A percentile compares a stretch with the other conserved stretches of the same genome.
phyloP scores from a whole-genome alignment of 2,113 vertebrate species.

The Physeter macrocephalus region DNA sequence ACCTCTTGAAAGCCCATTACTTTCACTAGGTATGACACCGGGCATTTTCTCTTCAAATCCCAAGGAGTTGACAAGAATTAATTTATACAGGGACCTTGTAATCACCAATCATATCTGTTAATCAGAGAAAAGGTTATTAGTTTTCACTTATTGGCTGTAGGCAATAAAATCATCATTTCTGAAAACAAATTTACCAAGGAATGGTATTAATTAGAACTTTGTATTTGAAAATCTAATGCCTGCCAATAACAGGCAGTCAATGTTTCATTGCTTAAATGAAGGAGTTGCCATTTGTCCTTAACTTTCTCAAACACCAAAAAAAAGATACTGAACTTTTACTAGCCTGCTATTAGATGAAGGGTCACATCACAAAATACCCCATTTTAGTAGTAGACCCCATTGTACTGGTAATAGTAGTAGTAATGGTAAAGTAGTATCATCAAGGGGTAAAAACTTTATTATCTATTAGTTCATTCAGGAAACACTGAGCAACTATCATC shows the following conservation, averaged over 20 bases:
- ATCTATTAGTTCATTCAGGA: not conserved
- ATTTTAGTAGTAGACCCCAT: not conserved
- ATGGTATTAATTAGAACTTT: not conserved
- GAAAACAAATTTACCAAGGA: slow-evolving; percentile 1
- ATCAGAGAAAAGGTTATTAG: slow-evolving; percentile 52
- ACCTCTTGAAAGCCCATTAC: slow-evolving; percentile 77
- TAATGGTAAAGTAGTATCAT: not conserved
- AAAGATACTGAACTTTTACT: not conserved
- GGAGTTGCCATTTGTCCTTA: not conserved
- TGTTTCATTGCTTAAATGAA: slow-evolving; percentile 24
- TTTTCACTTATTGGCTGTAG: not conserved
- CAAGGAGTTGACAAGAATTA: slow-evolving; percentile 43
- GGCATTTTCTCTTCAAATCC: slow-evolving; percentile 85
- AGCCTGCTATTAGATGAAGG: not conserved
- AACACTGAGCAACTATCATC: not conserved
- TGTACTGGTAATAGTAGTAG: no score
- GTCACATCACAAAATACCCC: not conserved
- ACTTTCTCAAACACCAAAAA: not conserved
- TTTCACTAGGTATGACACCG: slow-evolving; percentile 87
- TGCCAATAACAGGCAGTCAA: not conserved
- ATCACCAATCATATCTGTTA: slow-evolving; percentile 69
- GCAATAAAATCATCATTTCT: slow-evolving; percentile 8
- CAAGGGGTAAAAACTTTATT: not conserved
- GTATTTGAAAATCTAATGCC: not conserved
- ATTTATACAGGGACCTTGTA: slow-evolving; percentile 30